Conservation (phyloP, 2,113 vertebrate genomes). For the Hemiscyllium ocellatum region DNA sequence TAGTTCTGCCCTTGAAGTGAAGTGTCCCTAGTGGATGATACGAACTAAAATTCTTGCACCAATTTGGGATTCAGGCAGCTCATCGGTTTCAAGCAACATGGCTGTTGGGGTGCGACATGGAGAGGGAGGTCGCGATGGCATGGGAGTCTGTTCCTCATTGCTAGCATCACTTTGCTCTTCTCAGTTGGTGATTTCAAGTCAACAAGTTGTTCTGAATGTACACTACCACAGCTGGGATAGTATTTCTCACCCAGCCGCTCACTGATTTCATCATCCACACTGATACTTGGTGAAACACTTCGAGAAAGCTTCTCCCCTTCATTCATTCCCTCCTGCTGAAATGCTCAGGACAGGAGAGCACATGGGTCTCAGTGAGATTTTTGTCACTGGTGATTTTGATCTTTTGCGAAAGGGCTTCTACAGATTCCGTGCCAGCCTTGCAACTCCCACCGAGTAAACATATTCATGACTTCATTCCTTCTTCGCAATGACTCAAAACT, state of each 20-base stretch:
- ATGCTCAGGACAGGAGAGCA: neutral
- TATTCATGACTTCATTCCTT: conserved; percentile 49
- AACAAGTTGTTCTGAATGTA: conserved; percentile 58
- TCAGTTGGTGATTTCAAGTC: conserved; percentile 61
- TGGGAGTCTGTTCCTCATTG: conserved; percentile 41
- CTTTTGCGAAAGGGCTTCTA: conserved; percentile 49
- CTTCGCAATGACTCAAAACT: conserved; percentile 58
- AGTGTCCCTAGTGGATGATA: conserved; percentile 79
- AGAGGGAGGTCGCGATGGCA: conserved; percentile 44
- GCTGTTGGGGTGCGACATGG: conserved; percentile 40
- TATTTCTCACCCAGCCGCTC: conserved; percentile 67
- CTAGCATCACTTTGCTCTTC: conserved; percentile 51
- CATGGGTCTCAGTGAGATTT: conserved; percentile 40
- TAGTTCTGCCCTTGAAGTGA: conserved; percentile 79
- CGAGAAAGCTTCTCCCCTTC: neutral
- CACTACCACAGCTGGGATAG: conserved; percentile 49
- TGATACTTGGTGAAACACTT: conserved; percentile 13
- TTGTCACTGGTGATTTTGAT: conserved; percentile 42
- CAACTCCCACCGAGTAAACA: conserved; percentile 47
- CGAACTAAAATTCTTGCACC: conserved; percentile 84
- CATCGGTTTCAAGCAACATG: conserved; percentile 47
- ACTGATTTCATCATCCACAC: conserved; percentile 69
- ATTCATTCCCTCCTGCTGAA: neutral
- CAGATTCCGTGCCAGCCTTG: conserved; percentile 65
- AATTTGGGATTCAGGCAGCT: conserved; percentile 66